Percentiles rank a stretch among this genome's conserved stretches.
Evolutionary conservation across 2,113 vertebrate genomes (phyloP).

Genomic region (Pterocles orientalis): DNA sequence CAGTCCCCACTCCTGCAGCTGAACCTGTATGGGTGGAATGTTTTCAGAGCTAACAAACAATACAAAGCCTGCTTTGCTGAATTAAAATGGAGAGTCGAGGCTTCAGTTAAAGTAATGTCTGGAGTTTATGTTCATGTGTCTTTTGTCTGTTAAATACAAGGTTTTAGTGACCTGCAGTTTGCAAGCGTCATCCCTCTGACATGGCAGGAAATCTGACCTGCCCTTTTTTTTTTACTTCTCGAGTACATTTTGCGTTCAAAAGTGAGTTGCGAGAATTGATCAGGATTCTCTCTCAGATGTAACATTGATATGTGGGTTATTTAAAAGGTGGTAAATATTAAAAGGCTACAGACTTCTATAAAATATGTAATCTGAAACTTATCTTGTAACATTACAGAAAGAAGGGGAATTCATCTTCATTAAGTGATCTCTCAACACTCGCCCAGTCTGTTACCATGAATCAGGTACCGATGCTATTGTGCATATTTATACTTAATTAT

Average conservation of each 20-base stretch:
- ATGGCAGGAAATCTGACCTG: background rate
- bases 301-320: background rate
- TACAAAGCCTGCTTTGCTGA: background rate
- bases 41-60: background rate
- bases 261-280: background rate
- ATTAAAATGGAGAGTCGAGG: background rate
- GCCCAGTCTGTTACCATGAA: constrained; percentile 3
- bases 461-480: constrained; percentile 58
- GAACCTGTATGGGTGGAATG: background rate
- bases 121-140: background rate
- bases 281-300: background rate
- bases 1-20: background rate
- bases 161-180: background rate
- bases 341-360: background rate
- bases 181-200: background rate
- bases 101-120: background rate
- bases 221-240: background rate
- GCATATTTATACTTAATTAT: background rate
- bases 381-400: constrained; percentile 46
- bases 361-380: background rate
- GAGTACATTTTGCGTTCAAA: background rate
- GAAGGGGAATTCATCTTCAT: constrained; percentile 63
- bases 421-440: constrained; percentile 59
- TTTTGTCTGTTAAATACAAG: background rate
- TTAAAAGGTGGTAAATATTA: background rate